Percentiles rank a stretch among this genome's conserved stretches.
phyloP scores from a whole-genome alignment of 2,888 invertebrate genomes.

The Latheticus oryzae region DNA sequence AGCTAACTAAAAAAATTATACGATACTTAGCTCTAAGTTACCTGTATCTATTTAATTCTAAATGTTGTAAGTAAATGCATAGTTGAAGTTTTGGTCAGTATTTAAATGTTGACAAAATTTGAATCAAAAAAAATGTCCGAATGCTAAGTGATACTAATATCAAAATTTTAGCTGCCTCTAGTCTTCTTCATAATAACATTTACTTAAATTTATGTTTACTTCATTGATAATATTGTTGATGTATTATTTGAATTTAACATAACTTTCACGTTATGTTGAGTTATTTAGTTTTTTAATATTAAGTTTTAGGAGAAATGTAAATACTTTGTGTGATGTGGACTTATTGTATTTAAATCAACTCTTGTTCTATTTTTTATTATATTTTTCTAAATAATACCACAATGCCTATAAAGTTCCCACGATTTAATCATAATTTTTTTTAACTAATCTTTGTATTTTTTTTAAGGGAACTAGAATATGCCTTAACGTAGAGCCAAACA shows the following conservation, averaged over 20 bases:
- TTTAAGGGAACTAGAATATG: slow-evolving; percentile 30
- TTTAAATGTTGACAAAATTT: slow-evolving; percentile 7
- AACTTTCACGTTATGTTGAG: slow-evolving; percentile 13
- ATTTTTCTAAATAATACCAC: slow-evolving; percentile 50
- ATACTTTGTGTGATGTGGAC: slow-evolving; percentile 55
- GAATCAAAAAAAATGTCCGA: no score
- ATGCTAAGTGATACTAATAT: not conserved
- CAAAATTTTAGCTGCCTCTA: slow-evolving; percentile 38
- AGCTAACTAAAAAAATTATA: slow-evolving; percentile 21
- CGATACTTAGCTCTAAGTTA: slow-evolving; percentile 30
- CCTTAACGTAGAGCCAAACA: slow-evolving; percentile 38
- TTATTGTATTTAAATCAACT: slow-evolving; percentile 54
- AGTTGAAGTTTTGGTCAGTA: slow-evolving; percentile 38
- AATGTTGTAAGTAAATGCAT: slow-evolving; percentile 13
- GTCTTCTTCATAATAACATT: slow-evolving; percentile 22
- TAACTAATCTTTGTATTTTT: slow-evolving; percentile 20
- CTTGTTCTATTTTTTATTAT: slow-evolving; percentile 48
- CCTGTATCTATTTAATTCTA: slow-evolving; percentile 8
- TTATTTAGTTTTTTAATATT: slow-evolving; percentile 30
- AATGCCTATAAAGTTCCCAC: slow-evolving; percentile 47
- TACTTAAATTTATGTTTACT: slow-evolving; percentile 12
- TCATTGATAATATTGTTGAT: slow-evolving; percentile 5
- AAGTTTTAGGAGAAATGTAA: slow-evolving; percentile 49
- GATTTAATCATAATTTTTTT: slow-evolving; percentile 19
- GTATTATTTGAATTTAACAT: slow-evolving; percentile 23